Percentiles rank a stretch among this genome's conserved stretches.
phyloP scores from a whole-genome alignment of 2,797 vertebrate genomes.

The Glyptemys insculpta region DNA sequence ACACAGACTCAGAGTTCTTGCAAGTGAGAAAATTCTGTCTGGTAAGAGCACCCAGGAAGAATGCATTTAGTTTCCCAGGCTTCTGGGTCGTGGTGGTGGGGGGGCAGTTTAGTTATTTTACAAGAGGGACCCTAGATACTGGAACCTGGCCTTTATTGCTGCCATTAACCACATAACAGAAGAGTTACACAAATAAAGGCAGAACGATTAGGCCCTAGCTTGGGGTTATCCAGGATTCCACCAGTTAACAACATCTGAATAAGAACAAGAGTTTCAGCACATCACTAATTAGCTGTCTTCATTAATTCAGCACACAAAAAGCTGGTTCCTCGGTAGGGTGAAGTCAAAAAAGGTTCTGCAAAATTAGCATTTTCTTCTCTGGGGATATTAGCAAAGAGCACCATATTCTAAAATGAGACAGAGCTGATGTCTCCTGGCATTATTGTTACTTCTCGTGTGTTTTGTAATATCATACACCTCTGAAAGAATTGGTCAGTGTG shows the following conservation, averaged over 20 bases:
- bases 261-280: background rate
- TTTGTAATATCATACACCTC: background rate
- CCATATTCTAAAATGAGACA: background rate
- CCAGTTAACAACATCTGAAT: background rate
- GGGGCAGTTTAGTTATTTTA: background rate
- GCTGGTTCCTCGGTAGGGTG: background rate
- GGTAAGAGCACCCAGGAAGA: background rate
- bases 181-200: background rate
- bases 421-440: background rate
- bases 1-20: background rate
- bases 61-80: background rate
- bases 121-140: background rate
- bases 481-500: background rate
- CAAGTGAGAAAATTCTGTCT: background rate
- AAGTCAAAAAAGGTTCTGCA: background rate
- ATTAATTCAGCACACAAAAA: background rate
- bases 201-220: background rate
- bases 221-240: background rate
- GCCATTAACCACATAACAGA: background rate
- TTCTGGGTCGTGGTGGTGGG: background rate
- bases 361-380: background rate
- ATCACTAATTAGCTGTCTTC: background rate
- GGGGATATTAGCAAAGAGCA: background rate
- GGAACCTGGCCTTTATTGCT: background rate
- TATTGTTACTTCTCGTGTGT: background rate